Conservation (phyloP, 2,797 vertebrate species). For the Ceryle rudis region DNA sequence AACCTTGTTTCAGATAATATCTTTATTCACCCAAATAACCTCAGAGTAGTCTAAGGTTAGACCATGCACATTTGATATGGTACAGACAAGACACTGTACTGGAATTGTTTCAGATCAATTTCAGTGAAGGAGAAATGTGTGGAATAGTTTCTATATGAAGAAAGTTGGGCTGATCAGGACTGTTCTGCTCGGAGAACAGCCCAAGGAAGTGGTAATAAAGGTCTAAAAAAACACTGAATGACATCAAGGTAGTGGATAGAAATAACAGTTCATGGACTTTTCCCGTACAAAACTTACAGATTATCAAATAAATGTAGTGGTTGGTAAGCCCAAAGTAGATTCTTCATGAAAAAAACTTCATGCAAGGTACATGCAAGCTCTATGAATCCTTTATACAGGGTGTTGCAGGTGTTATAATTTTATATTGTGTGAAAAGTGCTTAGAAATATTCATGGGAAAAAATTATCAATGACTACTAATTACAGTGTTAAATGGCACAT, state of each 20-base stretch:
- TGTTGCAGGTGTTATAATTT: background rate
- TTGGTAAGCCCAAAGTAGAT: background rate
- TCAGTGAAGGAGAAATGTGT: background rate
- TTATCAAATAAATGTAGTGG: background rate
- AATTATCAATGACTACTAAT: background rate
- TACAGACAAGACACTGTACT: background rate
- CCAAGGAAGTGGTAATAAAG: background rate
- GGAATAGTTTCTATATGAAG: background rate
- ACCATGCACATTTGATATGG: background rate
- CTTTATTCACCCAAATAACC: background rate
- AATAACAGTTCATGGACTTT: background rate
- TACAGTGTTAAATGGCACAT: background rate
- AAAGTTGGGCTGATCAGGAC: background rate
- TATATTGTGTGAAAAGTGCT: background rate
- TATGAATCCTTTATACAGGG: background rate
- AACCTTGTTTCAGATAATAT: background rate
- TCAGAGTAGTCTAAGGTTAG: background rate
- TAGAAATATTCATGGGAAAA: background rate
- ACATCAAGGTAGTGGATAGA: background rate
- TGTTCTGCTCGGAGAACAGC: background rate
- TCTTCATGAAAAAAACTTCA: background rate
- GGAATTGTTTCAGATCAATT: background rate
- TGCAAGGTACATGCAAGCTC: background rate
- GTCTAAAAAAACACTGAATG: background rate
- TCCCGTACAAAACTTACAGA: background rate